A percentile compares a stretch with the other conserved stretches of the same genome.
Evolutionary conservation across 2,797 vertebrate genomes (phyloP).

Genomic region (Percopsis omiscomaycus): DNA sequence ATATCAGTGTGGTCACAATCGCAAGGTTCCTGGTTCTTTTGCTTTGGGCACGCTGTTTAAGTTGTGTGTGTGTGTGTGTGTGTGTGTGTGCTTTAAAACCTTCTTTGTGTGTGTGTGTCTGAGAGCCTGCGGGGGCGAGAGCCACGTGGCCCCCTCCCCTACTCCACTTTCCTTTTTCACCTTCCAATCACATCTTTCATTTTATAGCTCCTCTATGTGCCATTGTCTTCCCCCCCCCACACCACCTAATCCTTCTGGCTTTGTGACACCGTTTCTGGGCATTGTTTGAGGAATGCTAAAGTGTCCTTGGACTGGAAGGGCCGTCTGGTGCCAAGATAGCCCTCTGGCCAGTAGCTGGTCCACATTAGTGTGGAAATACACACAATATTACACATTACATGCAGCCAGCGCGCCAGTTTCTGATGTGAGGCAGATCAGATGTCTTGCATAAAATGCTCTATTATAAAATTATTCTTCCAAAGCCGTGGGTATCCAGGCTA

Average conservation of each 20-base stretch:
- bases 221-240: background rate
- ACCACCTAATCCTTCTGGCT: background rate
- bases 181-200: background rate
- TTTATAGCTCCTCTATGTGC: background rate
- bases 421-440: background rate
- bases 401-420: too few relatives aligned
- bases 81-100: too few relatives aligned
- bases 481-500: background rate
- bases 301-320: slow-evolving; percentile 37
- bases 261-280: slow-evolving; percentile 55
- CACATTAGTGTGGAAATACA: background rate
- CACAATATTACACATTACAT: too few relatives aligned
- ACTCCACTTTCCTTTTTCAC: background rate
- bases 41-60: too few relatives aligned
- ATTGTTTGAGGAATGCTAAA: slow-evolving; percentile 37
- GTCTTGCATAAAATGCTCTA: background rate
- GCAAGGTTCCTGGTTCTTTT: too few relatives aligned
- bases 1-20: too few relatives aligned
- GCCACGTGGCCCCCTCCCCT: background rate
- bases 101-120: background rate
- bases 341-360: slow-evolving; percentile 2
- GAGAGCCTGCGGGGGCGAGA: background rate
- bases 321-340: slow-evolving; percentile 28
- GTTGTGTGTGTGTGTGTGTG: too few relatives aligned
- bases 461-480: background rate